Conservation (phyloP, 2,888 invertebrate species). For the Adineta ricciae region DNA sequence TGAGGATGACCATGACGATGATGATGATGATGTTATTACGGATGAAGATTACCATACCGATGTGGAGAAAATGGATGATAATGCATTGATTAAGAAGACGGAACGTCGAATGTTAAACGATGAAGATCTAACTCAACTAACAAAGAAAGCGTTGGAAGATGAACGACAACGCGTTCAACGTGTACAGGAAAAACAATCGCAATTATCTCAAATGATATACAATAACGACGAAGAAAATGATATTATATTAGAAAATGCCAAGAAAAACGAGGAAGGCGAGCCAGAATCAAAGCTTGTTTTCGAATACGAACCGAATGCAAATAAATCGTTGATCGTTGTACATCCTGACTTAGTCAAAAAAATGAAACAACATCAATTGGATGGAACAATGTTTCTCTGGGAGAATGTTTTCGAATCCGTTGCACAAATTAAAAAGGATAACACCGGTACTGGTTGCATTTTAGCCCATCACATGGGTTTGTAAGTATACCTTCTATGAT, state of each 20-base stretch:
- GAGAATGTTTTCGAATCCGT: conserved; percentile 77
- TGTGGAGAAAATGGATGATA: conserved; percentile 20
- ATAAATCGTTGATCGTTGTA: conserved; percentile 21
- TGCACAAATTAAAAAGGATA: conserved; percentile 58
- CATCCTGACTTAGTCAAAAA: not conserved
- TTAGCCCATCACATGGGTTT: conserved; percentile 90
- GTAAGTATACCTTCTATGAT: not conserved
- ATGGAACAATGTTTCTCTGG: conserved; percentile 87
- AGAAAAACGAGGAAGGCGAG: conserved; percentile 48
- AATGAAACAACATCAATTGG: conserved; percentile 33
- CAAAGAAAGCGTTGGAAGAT: conserved; percentile 24
- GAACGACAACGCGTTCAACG: conserved; percentile 29
- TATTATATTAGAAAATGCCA: conserved; percentile 1
- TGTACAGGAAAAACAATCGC: conserved; percentile 21
- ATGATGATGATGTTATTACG: not conserved
- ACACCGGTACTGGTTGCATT: conserved; percentile 75
- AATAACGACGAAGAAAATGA: not conserved
- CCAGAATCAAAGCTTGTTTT: conserved; percentile 37
- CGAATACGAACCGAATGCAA: not conserved
- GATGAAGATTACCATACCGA: conserved; percentile 18
- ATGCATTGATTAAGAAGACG: conserved; percentile 15
- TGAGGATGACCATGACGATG: not conserved
- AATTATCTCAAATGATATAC: not conserved
- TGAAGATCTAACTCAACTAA: conserved; percentile 24
- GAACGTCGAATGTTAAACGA: conserved; percentile 7